Evolutionary conservation across 2,797 vertebrate genomes (phyloP).

Genomic region (Alfaro cultratus): DNA sequence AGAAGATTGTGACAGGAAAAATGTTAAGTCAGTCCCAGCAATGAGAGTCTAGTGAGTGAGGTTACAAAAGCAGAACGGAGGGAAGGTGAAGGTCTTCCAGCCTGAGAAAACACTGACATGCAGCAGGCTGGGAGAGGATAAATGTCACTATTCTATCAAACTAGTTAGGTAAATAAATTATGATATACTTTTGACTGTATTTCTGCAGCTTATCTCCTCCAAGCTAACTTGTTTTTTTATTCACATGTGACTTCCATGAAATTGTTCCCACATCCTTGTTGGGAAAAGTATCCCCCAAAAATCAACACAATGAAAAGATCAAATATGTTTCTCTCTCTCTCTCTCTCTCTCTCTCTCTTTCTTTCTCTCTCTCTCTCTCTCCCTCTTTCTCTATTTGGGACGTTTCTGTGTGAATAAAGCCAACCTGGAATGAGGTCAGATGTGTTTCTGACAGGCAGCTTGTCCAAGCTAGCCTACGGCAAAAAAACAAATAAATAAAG

Average conservation of each 20-base stretch:
- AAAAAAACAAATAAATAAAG: background rate
- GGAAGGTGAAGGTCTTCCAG: conserved; percentile 16
- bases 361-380: too few relatives aligned
- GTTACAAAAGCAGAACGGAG: background rate
- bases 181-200: background rate
- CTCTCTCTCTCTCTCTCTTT: too few relatives aligned
- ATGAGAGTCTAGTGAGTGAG: background rate
- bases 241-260: background rate
- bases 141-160: background rate
- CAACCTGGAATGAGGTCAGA: background rate
- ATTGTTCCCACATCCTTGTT: background rate
- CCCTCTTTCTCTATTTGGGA: background rate
- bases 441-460: background rate
- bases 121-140: background rate
- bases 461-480: background rate
- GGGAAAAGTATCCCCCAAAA: background rate
- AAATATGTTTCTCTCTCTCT: background rate
- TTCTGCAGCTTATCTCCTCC: background rate
- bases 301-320: background rate
- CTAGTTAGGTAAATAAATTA: background rate
- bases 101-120: background rate
- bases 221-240: background rate
- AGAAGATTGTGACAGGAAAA: background rate
- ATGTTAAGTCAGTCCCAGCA: background rate
- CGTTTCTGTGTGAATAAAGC: background rate